phyloP scores from a whole-genome alignment of 1,140 invertebrate species.

The Hyposmocoma kahamanoa region DNA sequence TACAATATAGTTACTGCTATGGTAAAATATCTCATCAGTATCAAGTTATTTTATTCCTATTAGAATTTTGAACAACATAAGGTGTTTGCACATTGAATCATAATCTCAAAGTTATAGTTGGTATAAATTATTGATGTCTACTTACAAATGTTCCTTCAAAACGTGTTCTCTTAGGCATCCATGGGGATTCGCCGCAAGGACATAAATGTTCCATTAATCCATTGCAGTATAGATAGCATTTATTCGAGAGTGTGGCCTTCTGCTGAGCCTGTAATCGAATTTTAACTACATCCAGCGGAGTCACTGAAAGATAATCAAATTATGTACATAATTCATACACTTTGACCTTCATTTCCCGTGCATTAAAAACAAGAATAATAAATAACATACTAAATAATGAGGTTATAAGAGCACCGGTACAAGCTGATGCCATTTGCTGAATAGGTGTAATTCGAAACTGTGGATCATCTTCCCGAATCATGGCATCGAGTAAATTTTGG shows the following conservation, averaged over 20 bases:
- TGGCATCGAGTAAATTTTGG: conserved; percentile 20
- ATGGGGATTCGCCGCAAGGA: conserved; percentile 79
- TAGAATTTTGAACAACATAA: too few species aligned
- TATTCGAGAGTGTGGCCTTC: conserved; percentile 85
- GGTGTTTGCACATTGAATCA: too few species aligned
- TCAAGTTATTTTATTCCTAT: too few species aligned
- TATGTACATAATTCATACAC: neutral
- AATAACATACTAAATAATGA: conserved; percentile 86
- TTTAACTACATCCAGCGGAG: conserved; percentile 98
- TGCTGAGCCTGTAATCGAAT: conserved; percentile 96
- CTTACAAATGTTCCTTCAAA: conserved; percentile 94
- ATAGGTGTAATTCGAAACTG: conserved; percentile 85
- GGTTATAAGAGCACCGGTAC: conserved; percentile 91
- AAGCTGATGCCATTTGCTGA: conserved; percentile 93
- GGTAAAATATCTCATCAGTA: too few species aligned
- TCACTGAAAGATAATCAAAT: conserved; percentile 83
- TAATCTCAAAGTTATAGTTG: too few species aligned
- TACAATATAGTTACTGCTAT: too few species aligned
- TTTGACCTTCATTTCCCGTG: too few species aligned
- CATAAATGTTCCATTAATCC: conserved; percentile 99
- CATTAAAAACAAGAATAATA: neutral
- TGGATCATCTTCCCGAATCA: conserved; percentile 79
- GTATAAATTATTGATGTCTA: too few species aligned
- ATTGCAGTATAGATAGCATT: conserved; percentile 98
- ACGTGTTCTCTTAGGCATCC: conserved; percentile 79